Percentiles rank a stretch among this genome's conserved stretches.
phyloP scores from a whole-genome alignment of 1,140 invertebrate genomes.

The Apis laboriosa region DNA sequence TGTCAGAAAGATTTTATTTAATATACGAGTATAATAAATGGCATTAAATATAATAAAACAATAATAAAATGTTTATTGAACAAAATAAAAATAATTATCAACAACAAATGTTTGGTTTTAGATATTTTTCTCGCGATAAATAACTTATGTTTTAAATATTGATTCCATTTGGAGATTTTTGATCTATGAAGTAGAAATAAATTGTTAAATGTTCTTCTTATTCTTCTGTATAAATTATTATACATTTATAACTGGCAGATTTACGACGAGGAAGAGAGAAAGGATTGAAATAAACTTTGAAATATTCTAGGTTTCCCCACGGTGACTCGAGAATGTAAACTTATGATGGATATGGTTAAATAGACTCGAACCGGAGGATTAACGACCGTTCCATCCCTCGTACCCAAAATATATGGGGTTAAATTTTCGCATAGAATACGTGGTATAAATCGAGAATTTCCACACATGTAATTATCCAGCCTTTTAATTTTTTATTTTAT shows the following conservation, averaged over 20 bases:
- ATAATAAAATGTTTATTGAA: too few species aligned
- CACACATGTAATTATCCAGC: neutral
- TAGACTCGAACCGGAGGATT: constrained; percentile 7
- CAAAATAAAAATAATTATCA: too few species aligned
- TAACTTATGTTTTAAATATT: neutral
- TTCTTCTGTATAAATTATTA: neutral
- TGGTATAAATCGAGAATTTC: neutral
- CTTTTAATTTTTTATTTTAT: neutral
- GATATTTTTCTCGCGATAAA: neutral
- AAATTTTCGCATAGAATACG: neutral
- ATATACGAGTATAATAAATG: too few species aligned
- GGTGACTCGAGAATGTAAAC: neutral
- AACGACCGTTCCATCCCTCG: neutral
- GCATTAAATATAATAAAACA: too few species aligned
- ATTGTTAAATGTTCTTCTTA: neutral
- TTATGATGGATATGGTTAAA: constrained; percentile 17
- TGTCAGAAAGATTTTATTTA: too few species aligned
- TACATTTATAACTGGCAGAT: neutral
- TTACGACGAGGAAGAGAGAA: neutral
- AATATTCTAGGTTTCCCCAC: neutral
- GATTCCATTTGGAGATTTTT: neutral
- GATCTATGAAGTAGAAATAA: neutral
- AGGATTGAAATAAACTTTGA: neutral
- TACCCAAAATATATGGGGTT: constrained; percentile 8
- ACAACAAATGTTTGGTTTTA: too few species aligned